These are phyloP conservation scores for Stenodera caucasica DNA, from an alignment of 2,888 invertebrate genomes.

Conservation along the genomic window DNA sequence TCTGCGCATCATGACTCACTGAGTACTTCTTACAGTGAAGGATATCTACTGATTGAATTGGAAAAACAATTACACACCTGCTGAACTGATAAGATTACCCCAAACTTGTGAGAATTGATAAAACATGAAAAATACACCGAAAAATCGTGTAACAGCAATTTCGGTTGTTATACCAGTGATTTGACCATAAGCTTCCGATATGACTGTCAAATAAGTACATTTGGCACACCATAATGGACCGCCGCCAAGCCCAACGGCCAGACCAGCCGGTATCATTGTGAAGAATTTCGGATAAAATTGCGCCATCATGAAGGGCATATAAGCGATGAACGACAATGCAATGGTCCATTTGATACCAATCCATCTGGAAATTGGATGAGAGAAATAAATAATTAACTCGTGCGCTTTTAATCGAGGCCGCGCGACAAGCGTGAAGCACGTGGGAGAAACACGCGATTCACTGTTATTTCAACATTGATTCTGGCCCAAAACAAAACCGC, in stretches of 20 bases:
- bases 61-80: conserved; percentile 58
- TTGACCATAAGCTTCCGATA: conserved; percentile 75
- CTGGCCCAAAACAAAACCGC: too few relatives aligned
- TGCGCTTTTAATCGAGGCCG: too few relatives aligned
- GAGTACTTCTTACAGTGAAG: not conserved
- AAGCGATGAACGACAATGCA: conserved; percentile 81
- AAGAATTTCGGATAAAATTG: conserved; percentile 87
- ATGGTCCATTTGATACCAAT: conserved; percentile 91
- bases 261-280: conserved; percentile 80
- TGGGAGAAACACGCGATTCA: too few relatives aligned
- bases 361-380: conserved; percentile 62
- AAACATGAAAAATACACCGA: conserved; percentile 95
- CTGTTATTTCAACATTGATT: too few relatives aligned
- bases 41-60: too few relatives aligned
- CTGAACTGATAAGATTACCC: conserved; percentile 89
- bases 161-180: conserved; percentile 70
- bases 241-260: conserved; percentile 84
- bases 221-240: conserved; percentile 96
- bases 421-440: too few relatives aligned
- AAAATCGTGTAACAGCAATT: conserved; percentile 85
- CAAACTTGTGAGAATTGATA: conserved; percentile 95
- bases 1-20: too few relatives aligned
- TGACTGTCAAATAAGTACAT: conserved; percentile 89
- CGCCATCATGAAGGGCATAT: conserved; percentile 87
- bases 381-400: too few relatives aligned